phyloP scores from a whole-genome alignment of 2,797 vertebrate species.

The Tachyglossus aculeatus region DNA sequence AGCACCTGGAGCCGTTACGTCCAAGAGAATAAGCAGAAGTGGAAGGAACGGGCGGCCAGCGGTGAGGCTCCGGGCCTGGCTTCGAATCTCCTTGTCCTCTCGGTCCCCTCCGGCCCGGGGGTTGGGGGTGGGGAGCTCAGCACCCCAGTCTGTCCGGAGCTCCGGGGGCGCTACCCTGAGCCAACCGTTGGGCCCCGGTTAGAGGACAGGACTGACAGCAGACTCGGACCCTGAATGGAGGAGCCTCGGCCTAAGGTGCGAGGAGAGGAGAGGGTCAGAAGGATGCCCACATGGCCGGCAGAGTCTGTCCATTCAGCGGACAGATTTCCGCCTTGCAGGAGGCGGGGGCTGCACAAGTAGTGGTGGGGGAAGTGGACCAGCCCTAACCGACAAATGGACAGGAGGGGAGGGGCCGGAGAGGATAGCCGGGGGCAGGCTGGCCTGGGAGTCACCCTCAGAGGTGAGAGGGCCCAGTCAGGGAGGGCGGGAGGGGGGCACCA shows the following conservation, averaged over 20 bases:
- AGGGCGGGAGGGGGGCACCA: too few relatives aligned
- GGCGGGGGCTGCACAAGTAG: too few relatives aligned
- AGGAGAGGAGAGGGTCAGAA: too few relatives aligned
- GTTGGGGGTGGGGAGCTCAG: not conserved
- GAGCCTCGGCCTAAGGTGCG: too few relatives aligned
- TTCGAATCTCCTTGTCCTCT: too few relatives aligned
- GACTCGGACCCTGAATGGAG: too few relatives aligned
- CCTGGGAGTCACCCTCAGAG: not conserved
- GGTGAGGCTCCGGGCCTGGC: slow-evolving; percentile 65
- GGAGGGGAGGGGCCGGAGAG: not conserved
- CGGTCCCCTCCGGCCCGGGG: not conserved
- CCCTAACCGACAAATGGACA: not conserved
- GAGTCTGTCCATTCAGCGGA: too few relatives aligned
- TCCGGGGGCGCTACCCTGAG: not conserved
- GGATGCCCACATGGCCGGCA: too few relatives aligned
- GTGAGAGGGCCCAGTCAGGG: not conserved
- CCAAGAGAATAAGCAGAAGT: slow-evolving; percentile 93
- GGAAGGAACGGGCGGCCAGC: slow-evolving; percentile 88
- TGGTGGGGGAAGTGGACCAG: not conserved
- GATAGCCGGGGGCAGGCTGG: not conserved
- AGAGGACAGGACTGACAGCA: too few relatives aligned
- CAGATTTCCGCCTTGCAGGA: too few relatives aligned
- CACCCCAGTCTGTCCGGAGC: not conserved
- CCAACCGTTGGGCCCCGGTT: too few relatives aligned
- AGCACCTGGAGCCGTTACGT: slow-evolving; percentile 89